A percentile compares a stretch with the other conserved stretches of the same genome.
phyloP scores from a whole-genome alignment of 2,797 vertebrate genomes.

The Catamblyrhynchus diadema region DNA sequence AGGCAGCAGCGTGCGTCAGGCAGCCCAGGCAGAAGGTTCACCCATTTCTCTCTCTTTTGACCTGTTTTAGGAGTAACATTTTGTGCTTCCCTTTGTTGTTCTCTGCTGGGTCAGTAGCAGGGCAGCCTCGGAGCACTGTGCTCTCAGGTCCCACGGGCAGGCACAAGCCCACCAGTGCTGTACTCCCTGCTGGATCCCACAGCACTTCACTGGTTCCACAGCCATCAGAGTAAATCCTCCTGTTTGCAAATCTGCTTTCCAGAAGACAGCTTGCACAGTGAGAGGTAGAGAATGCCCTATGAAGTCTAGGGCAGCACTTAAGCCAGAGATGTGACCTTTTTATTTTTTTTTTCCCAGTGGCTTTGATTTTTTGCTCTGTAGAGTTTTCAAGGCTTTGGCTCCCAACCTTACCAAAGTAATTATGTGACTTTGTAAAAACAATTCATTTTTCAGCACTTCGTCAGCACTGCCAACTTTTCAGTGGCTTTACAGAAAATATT shows the following conservation, averaged over 20 bases:
- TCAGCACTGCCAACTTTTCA: not conserved
- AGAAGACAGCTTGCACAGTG: not conserved
- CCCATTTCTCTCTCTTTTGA: not conserved
- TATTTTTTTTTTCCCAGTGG: not conserved
- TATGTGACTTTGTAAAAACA: not conserved
- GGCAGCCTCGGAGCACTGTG: not conserved
- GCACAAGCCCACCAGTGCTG: not conserved
- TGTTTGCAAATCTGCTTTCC: not conserved
- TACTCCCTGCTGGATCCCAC: not conserved
- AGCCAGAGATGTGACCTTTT: not conserved
- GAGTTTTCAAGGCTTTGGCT: conserved; percentile 1
- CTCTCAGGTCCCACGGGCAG: accelerated
- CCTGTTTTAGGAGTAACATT: not conserved
- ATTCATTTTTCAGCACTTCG: conserved; percentile 38
- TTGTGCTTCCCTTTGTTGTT: not conserved
- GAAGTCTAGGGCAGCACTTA: not conserved
- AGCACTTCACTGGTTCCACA: not conserved
- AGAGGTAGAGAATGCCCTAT: not conserved
- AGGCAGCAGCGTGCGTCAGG: accelerated
- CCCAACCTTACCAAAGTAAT: not conserved
- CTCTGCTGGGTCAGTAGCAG: not conserved
- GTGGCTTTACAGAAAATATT: not conserved
- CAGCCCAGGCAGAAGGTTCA: not conserved
- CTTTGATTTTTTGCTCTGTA: not conserved
- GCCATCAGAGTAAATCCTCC: not conserved